Evolutionary conservation across 2,888 invertebrate species (phyloP).

Genomic region (Shargacucullia verbasci): DNA sequence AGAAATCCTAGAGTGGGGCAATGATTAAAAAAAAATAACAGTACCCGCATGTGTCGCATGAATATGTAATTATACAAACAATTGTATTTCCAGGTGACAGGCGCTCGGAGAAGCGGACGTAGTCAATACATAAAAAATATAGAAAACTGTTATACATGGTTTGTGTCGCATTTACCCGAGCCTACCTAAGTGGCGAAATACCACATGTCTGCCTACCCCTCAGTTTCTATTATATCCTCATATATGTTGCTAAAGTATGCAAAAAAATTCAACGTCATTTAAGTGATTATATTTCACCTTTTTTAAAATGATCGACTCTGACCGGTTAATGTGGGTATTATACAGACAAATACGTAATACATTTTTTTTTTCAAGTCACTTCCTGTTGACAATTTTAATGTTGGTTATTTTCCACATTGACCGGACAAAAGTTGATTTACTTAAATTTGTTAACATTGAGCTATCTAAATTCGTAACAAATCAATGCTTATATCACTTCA

Average conservation of each 20-base stretch:
- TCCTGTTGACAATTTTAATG: not conserved
- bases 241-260: not conserved
- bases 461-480: conserved; percentile 1
- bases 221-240: conserved; percentile 25
- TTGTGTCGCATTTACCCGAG: conserved; percentile 52
- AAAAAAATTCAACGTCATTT: not conserved
- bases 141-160: conserved; percentile 53
- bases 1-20: no score
- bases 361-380: conserved; percentile 1
- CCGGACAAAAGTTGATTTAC: not conserved
- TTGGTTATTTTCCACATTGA: not conserved
- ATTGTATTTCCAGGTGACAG: conserved; percentile 44
- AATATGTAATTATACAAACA: not conserved
- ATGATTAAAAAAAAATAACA: no score
- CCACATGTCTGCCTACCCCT: conserved; percentile 19
- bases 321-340: conserved; percentile 1
- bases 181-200: conserved; percentile 16
- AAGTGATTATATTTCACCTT: not conserved
- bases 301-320: not conserved
- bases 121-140: conserved; percentile 52
- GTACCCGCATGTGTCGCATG: no score
- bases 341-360: conserved; percentile 9
- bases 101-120: conserved; percentile 35
- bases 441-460: conserved; percentile 2
- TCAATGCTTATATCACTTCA: not conserved